phyloP scores from a whole-genome alignment of 2,113 vertebrate genomes.

The Scortum barcoo region DNA sequence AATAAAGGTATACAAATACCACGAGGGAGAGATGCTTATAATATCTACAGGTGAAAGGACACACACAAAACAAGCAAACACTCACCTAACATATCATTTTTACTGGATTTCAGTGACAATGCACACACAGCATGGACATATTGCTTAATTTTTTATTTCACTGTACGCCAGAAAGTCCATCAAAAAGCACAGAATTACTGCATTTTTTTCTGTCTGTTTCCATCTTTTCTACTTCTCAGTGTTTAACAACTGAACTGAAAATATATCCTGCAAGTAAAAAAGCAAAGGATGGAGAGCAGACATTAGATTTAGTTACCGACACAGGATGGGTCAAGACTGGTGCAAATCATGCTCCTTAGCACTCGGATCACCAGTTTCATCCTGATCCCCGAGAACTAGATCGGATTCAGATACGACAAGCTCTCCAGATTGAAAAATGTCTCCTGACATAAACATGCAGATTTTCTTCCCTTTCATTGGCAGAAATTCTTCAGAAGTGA shows the following conservation, averaged over 20 bases:
- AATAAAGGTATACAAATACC: constrained; percentile 12
- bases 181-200: not conserved
- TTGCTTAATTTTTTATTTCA: not conserved
- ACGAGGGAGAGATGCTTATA: not conserved
- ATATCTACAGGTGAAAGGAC: not conserved
- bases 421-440: constrained; percentile 17
- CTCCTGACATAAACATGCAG: constrained; percentile 2
- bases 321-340: not conserved
- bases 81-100: not conserved
- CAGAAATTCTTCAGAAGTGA: not conserved
- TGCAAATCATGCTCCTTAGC: not conserved
- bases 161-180: not conserved
- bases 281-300: not conserved
- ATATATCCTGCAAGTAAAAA: not conserved
- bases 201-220: not conserved
- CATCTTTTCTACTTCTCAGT: not conserved
- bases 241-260: not conserved
- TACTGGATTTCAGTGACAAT: not conserved
- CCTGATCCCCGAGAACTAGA: not conserved
- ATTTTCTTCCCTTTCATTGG: not conserved
- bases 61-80: not conserved
- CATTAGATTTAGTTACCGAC: not conserved
- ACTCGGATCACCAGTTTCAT: not conserved
- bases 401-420: not conserved
- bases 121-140: not conserved